Base-by-base conservation (phyloP, 1,140 invertebrate genomes). In the Drosophila tsacasi region DNA sequence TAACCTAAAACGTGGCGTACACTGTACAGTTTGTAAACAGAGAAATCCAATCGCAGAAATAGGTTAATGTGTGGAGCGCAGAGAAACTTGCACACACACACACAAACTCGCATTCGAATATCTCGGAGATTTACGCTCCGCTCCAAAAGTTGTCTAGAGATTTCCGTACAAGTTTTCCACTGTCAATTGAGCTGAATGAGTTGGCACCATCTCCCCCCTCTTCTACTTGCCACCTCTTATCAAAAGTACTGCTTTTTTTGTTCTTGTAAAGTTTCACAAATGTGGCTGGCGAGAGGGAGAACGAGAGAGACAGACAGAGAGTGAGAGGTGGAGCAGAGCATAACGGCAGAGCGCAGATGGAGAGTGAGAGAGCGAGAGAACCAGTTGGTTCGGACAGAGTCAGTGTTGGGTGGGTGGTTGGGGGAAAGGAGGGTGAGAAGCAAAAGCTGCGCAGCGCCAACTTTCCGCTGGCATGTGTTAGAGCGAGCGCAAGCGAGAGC, bases 1-100 rank as follows among this genome's bases (percentile, higher is more conserved):
- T 79, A 73, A 79, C 62, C 46, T 66, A 50, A 80, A 59, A 89
- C 80, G 63, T 81, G 77, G 80, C 84, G 84, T 90, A 82, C 87
- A 78, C 83, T 91, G 84, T 90, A 89, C 87, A 91, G 87, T 90
- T 90, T 91, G 85, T 90, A 90, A 90, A 90, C 85, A 90, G 85
- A 90, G 85, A 90, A 90, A 83, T 78, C 61, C 61, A 63, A 76
- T 73, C 27, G 66, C 67, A 73, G 55, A 83, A 90, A 90, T 90
- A 76, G 81, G 86, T 80, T 89, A 89, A 72, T 71, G 67, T 77
- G 61, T 76, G 66, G 59, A 79, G 67, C 76, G 55, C 69, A 73
- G 69, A 73, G 69, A 73, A 72, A 72, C 67, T 47, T 58, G 52
- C n/a, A 72, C 40, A 30, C 49, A n/a, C 49, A n/a, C 44, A 47